Evolutionary conservation across 2,797 vertebrate species (phyloP).

Genomic region (Microhierax caerulescens): DNA sequence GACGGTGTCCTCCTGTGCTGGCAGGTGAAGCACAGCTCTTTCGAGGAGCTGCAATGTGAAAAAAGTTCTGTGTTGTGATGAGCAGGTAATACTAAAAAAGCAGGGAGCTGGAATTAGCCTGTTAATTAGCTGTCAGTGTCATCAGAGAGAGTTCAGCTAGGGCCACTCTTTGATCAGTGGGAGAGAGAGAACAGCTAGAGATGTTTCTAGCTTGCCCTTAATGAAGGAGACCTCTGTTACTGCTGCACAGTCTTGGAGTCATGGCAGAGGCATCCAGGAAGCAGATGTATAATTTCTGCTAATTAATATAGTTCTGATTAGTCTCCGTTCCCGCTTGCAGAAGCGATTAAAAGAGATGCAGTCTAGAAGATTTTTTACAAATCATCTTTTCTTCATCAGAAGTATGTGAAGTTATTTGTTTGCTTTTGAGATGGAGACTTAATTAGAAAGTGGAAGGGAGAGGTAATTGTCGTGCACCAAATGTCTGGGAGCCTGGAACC

Average conservation of each 20-base stretch:
- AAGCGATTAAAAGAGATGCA: neutral
- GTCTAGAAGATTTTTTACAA: neutral
- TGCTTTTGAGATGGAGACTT: neutral
- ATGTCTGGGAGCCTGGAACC: neutral
- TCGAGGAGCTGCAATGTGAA: neutral
- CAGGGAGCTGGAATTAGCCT: neutral
- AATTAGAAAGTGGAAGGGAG: neutral
- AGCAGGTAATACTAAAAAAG: neutral
- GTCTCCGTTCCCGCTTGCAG: neutral
- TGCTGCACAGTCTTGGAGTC: neutral
- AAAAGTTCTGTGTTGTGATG: neutral
- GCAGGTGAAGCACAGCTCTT: neutral
- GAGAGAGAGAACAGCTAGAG: neutral
- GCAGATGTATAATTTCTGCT: neutral
- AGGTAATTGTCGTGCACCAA: neutral
- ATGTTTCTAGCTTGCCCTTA: neutral
- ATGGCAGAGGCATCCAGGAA: neutral
- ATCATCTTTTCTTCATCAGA: neutral
- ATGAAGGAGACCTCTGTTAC: neutral
- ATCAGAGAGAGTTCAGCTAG: neutral
- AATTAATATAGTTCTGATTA: neutral
- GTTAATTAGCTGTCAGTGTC: neutral
- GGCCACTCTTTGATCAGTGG: neutral
- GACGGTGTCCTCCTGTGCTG: accelerated
- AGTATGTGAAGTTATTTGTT: neutral